These are phyloP conservation scores for Scaptomyza parva DNA, from an alignment of 2,888 invertebrate species.

Conservation along the genomic window DNA sequence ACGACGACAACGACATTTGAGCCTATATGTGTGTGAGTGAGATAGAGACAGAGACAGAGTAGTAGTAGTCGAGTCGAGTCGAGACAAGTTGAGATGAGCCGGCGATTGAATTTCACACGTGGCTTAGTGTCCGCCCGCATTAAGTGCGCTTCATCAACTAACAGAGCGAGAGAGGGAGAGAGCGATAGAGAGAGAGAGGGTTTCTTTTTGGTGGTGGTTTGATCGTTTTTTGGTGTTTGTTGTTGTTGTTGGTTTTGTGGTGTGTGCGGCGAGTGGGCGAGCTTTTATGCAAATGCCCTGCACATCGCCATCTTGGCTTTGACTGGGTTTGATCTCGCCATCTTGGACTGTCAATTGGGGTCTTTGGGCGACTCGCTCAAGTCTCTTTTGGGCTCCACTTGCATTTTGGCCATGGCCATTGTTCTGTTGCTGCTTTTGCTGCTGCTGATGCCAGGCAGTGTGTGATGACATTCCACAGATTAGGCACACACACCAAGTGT, in stretches of 20 bases:
- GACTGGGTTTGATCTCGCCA: constrained; percentile 73
- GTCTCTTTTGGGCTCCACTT: constrained; percentile 35
- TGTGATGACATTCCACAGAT: constrained; percentile 78
- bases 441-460: constrained; percentile 55
- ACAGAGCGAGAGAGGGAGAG: no score
- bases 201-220: background rate
- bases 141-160: constrained; percentile 75
- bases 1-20: constrained; percentile 68
- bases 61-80: constrained; percentile 12
- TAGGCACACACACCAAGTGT: constrained; percentile 52
- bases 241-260: background rate
- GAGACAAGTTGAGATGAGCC: constrained; percentile 25
- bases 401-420: constrained; percentile 62
- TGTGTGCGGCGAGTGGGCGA: constrained; percentile 57
- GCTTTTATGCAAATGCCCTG: constrained; percentile 68
- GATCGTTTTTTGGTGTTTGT: background rate
- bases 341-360: constrained; percentile 67
- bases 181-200: no score
- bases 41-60: background rate
- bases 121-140: constrained; percentile 82
- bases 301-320: constrained; percentile 70
- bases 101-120: constrained; percentile 83
- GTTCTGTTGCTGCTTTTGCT: constrained; percentile 52
- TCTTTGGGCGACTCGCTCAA: constrained; percentile 24
- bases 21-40: constrained; percentile 48